These are phyloP conservation scores for Augiades crinisus DNA, from an alignment of 2,888 invertebrate species.

Conservation along the genomic window DNA sequence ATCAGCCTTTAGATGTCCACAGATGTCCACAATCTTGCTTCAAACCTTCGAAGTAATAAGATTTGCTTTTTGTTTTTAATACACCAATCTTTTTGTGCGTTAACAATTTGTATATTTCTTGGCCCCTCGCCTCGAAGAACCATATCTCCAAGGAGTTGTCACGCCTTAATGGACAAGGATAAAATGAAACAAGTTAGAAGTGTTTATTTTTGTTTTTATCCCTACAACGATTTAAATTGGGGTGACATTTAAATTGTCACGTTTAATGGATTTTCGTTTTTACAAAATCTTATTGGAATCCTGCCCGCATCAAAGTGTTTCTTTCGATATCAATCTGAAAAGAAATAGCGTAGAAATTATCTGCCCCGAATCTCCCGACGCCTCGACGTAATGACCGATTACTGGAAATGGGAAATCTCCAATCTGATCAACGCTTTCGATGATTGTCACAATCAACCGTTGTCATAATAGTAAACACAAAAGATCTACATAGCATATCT, in stretches of 20 bases:
- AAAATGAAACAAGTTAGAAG: constrained; percentile 9
- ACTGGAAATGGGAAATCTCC: constrained; percentile 58
- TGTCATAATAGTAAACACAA: constrained; percentile 14
- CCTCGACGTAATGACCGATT: constrained; percentile 59
- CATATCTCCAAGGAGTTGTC: constrained; percentile 83
- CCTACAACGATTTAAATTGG: not conserved
- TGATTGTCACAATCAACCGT: constrained; percentile 20
- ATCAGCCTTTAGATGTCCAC: too few relatives aligned
- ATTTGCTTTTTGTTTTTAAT: constrained; percentile 90
- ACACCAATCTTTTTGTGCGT: constrained; percentile 89
- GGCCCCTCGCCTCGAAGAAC: constrained; percentile 91
- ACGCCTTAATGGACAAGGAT: constrained; percentile 46
- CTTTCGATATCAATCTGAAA: constrained; percentile 43
- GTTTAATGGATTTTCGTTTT: not conserved
- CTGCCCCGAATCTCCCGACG: constrained; percentile 44
- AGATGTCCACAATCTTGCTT: too few relatives aligned
- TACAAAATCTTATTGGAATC: constrained; percentile 34
- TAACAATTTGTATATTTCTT: constrained; percentile 90
- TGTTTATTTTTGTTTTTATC: constrained; percentile 3
- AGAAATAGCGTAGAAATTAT: constrained; percentile 47
- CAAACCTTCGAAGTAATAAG: constrained; percentile 85
- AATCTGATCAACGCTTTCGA: constrained; percentile 42
- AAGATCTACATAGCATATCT: constrained; percentile 27
- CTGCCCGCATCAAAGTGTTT: constrained; percentile 39
- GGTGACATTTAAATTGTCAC: not conserved